Conservation (phyloP, 2,113 vertebrate genomes). For the Anhinga anhinga region DNA sequence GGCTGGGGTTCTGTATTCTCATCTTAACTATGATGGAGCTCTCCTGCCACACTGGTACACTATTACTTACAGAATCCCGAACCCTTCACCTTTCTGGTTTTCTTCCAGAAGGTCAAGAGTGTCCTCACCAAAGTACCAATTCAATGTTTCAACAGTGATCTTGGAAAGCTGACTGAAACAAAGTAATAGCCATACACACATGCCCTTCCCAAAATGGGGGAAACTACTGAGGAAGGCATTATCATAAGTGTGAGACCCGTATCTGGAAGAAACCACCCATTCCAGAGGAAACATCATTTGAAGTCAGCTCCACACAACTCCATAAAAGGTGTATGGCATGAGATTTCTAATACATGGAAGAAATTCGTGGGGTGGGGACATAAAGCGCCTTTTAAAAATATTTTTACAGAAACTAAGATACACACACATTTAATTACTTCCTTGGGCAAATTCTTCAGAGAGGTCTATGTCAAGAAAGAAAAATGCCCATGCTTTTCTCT, state of each 20-base stretch:
- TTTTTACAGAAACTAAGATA: not conserved
- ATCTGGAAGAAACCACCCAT: not conserved
- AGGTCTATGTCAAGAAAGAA: not conserved
- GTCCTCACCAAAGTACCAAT: not conserved
- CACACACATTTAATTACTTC: not conserved
- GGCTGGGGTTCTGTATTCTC: not conserved
- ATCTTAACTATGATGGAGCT: not conserved
- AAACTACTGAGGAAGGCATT: not conserved
- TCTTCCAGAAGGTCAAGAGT: not conserved
- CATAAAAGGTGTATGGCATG: not conserved
- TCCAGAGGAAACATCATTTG: not conserved
- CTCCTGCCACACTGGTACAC: not conserved
- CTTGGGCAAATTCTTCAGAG: not conserved
- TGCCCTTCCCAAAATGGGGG: not conserved
- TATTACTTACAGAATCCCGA: not conserved
- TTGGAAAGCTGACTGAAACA: not conserved
- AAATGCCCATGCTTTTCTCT: not conserved
- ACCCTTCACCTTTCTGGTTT: not conserved
- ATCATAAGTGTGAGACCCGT: fast-evolving
- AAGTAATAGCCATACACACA: not conserved
- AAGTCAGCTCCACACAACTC: not conserved
- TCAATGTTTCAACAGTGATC: not conserved
- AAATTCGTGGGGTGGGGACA: fast-evolving
- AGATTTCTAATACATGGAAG: not conserved
- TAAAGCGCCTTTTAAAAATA: not conserved